Base-by-base conservation (phyloP, 2,797 vertebrate species). In the Psittacula derbiana region DNA sequence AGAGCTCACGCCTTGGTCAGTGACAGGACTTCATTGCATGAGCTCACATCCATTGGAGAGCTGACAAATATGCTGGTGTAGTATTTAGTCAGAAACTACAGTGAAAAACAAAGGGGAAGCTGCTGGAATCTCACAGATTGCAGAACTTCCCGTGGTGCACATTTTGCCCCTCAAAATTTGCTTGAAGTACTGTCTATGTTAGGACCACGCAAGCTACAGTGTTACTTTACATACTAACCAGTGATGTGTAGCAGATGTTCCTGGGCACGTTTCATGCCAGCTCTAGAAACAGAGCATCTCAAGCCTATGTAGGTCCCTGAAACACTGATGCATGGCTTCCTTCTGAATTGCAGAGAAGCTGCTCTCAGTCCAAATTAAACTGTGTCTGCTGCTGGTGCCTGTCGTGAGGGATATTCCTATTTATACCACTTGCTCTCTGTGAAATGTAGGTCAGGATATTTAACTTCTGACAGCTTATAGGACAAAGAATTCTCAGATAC, bases 101-200 rank as follows among this genome's bases (percentile, higher is more conserved):
- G 30, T 33, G 30, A 64, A 57, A 76, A 92, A 18, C 49, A 90
- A 74, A 93, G 30, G 49, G 58, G 72, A 88, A 71, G 71, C 40
- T 87, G 13, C n/a, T 49, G 67, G 53, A 70, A 66, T 17, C 28
- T 84, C 6, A 12, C 0, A 3, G 52, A 12, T 60, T 61, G 36
- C 44, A 80, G 55, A 60, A 40, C 38, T 87, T 73, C 65, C 17
- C 1, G 3, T 0, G 1, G 12, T 38, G 36, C 11, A 3, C 1
- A 0, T 70, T 74, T 60, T 27, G 2, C 25, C 21, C 21, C 55
- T 76, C 38, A 61, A 20, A 82, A 79, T 53, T 58, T 19, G n/a
- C 30, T 46, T 1, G 55, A 24, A 57, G 19, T 41, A 10, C 0
- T 0, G 13, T 27, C 4, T 14, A 1, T 11, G 16, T 72, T 50